Evolutionary conservation across 1,140 invertebrate species (phyloP), one percentile per base, ranked within the genome.

Genomic region (Drosophila mauritiana): DNA sequence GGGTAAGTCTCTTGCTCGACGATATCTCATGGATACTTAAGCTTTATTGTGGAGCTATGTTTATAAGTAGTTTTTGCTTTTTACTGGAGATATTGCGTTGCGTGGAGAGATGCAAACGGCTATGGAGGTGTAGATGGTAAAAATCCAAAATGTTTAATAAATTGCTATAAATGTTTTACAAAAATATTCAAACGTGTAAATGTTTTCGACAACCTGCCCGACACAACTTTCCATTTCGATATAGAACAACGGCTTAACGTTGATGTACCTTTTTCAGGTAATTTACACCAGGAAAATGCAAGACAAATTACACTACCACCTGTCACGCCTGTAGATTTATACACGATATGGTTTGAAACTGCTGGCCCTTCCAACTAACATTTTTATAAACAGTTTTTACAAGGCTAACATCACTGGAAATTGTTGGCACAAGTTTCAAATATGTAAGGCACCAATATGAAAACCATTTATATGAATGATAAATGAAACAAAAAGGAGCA

Each of bases 1-100:
- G 61, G 6, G 49, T 45, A 0, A 10, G 7, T 0, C 10, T 85
- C 0, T 8, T 42, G 11, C 0, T 85, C 4, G 49, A 65, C 0
- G 81, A 85, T 37, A 54, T 85, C 7, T 49, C 73, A 11, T 65
- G 58, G 55, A 78, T 85, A 11, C 65, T 80, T 0, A 15, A 25
- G 5, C 39, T 80, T 12, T 85, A 73, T 15, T 1, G n/a, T 0
- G 5, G 4, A 7, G 52, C 40, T 3, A 68, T 68, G 13, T 46
- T 20, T 1, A 4, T 67, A 4, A 67, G 46, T 27, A 46, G 52
- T 10, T 49, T 12, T 11, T 73, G 61, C 54, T 82, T 82, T 6
- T 13, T 45, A 17, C 4, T 83, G 27, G 80, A 82, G 42, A 3
- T 46, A 6, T 27, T 17, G 5, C 27, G 42, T 3, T 68, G 34